phyloP scores from a whole-genome alignment of 1,140 invertebrate genomes.

The Drosophila ficusphila region DNA sequence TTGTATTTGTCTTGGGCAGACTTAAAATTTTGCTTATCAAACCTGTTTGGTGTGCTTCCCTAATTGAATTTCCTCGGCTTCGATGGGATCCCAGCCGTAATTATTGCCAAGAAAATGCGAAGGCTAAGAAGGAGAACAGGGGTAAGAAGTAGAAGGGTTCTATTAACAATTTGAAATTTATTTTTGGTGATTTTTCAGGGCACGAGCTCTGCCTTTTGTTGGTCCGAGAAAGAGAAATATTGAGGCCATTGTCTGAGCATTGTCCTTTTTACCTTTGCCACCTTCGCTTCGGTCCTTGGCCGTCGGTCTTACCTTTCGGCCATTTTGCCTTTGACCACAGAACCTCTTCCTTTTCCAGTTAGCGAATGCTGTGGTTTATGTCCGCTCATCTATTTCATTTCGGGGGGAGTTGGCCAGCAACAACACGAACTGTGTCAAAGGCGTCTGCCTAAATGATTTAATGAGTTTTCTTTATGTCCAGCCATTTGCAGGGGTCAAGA shows the following conservation, averaged over 20 bases:
- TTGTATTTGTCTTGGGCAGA: conserved; percentile 43
- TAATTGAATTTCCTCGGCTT: conserved; percentile 41
- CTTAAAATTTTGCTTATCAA: conserved; percentile 49
- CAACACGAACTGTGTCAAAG: conserved; percentile 51
- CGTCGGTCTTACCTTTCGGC: conserved; percentile 4
- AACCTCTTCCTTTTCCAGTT: conserved; percentile 20
- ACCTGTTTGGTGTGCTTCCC: conserved; percentile 33
- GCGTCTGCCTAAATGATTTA: conserved; percentile 66
- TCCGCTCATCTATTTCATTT: conserved; percentile 55
- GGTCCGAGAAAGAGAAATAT: conserved; percentile 46
- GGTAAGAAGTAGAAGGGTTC: conserved; percentile 34
- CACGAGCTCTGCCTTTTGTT: conserved; percentile 41
- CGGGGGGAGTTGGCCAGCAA: background rate
- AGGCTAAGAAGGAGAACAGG: no score
- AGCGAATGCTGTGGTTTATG: conserved; percentile 50
- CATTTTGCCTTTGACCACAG: conserved; percentile 27
- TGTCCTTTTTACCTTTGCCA: conserved; percentile 60
- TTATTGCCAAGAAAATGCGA: conserved; percentile 19
- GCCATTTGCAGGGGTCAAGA: conserved; percentile 35
- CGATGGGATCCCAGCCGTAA: conserved; percentile 11
- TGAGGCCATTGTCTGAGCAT: conserved; percentile 55
- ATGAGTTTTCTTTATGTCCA: conserved; percentile 70
- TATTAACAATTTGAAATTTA: conserved; percentile 67
- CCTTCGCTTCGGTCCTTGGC: conserved; percentile 4
- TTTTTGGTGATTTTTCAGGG: conserved; percentile 49